A percentile compares a stretch with the other conserved stretches of the same genome.
Conservation (phyloP, 2,797 vertebrate genomes). For the Spinus pinus region DNA sequence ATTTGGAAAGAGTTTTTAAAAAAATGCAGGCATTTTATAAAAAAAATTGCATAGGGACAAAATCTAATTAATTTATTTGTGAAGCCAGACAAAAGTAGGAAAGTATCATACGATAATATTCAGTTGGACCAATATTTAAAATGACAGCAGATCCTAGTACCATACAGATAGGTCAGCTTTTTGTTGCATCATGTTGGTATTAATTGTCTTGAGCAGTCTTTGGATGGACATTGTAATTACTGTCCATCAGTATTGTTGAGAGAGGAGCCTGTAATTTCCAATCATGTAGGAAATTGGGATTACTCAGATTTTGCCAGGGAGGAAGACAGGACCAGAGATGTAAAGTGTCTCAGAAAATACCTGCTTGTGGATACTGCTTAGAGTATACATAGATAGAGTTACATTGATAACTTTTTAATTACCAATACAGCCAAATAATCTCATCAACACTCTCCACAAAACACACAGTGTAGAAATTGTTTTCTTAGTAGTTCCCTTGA, state of each 20-base stretch:
- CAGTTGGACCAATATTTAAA: neutral
- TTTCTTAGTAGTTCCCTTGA: neutral
- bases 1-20: neutral
- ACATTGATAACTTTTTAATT: neutral
- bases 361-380: neutral
- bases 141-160: neutral
- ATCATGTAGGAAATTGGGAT: neutral
- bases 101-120: neutral
- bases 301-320: neutral
- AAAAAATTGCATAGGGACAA: neutral
- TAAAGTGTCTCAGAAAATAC: neutral
- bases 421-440: neutral
- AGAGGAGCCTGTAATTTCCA: neutral
- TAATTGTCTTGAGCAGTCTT: neutral
- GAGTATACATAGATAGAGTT: neutral
- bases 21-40: neutral
- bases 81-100: neutral
- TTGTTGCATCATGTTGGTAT: neutral
- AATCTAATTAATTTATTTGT: neutral
- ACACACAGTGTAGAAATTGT: neutral
- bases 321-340: neutral
- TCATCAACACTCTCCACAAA: neutral
- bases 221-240: neutral
- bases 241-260: neutral
- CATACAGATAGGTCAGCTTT: neutral